Base-by-base conservation (phyloP, 2,113 vertebrate genomes). In the Rhipidura dahli region DNA sequence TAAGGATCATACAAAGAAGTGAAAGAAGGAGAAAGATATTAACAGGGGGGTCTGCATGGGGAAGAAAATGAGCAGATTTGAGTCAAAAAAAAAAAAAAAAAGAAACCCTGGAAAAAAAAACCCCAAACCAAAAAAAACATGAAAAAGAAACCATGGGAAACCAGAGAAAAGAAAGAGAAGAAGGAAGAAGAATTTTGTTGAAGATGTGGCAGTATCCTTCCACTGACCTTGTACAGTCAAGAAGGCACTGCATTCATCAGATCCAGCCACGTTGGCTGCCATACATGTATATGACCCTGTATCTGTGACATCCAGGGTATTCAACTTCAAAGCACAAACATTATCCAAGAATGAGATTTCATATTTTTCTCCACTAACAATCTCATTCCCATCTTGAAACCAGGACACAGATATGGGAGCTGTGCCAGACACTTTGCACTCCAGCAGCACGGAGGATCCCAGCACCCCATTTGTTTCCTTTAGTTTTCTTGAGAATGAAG, bases 211-310 rank as follows among this genome's bases (percentile, higher is more conserved):
- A 68, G 28, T 65, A 51, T 22, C 20, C 56, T 72, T 86, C 76
- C 84, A 99, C 99, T 98, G 97, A 99, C 99, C 99, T 99, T 99
- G 99, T 44, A 99, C 99, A 26, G 97, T 98, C 90, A 99, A 90
- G 66, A 98, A 94, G 9, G 99, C 98, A 2, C 97, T 98, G 93
- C 99, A 99, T 84, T 99, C 99, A 24, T 98, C 98, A 77, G 97
- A 98, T 59, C 99, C 99, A 9, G 99, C 99, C 70, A 98, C 94
- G 64, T 99, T 99, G 92, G 98, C 78, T 37, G 99, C 99, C 96
- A 98, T 98, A 59, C 99, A 99, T 6, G 98, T 98, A 69, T 99
- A 99, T 5, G 95, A 90, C 76, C 99, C 99, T 12, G 98, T 98
- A 97, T 99, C 98, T 2, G 98, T 97, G 82, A 99, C 80, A 86